A percentile compares a stretch with the other conserved stretches of the same genome.
These are phyloP conservation scores for Cepphus grylle DNA, from an alignment of 2,113 vertebrate species.

Conservation along the genomic window DNA sequence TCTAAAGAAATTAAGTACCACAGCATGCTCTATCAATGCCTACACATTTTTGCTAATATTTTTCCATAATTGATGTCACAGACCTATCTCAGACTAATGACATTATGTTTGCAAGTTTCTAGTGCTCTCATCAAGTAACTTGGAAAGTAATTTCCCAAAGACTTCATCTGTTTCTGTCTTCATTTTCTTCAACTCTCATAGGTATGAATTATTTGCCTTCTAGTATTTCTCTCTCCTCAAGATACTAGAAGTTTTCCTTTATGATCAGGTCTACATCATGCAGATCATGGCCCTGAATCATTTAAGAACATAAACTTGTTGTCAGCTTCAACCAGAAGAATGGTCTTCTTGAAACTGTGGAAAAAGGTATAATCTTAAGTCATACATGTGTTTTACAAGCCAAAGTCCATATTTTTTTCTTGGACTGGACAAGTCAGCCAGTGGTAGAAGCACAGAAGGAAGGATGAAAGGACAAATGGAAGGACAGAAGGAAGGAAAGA, in stretches of 20 bases:
- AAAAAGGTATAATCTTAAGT: neutral
- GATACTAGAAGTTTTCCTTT: neutral
- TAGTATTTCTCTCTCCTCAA: neutral
- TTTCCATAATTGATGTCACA: constrained; percentile 32
- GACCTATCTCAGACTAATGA: constrained; percentile 5
- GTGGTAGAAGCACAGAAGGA: neutral
- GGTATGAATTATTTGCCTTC: neutral
- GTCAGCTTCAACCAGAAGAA: neutral
- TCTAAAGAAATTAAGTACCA: constrained; percentile 35
- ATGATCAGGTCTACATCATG: neutral
- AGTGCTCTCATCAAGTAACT: constrained; percentile 1
- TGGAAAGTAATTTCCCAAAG: neutral
- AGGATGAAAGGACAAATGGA: neutral
- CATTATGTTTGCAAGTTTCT: constrained; percentile 39
- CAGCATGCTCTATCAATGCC: neutral
- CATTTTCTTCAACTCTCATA: neutral
- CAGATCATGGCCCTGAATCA: neutral
- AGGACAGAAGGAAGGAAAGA: neutral
- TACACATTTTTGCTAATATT: constrained; percentile 23
- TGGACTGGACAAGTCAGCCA: neutral
- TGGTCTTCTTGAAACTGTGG: neutral
- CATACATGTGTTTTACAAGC: neutral
- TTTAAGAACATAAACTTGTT: neutral
- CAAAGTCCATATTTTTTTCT: neutral
- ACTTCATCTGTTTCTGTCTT: constrained; percentile 13